phyloP scores from a whole-genome alignment of 2,113 vertebrate genomes.

The Onychorhynchus coronatus region DNA sequence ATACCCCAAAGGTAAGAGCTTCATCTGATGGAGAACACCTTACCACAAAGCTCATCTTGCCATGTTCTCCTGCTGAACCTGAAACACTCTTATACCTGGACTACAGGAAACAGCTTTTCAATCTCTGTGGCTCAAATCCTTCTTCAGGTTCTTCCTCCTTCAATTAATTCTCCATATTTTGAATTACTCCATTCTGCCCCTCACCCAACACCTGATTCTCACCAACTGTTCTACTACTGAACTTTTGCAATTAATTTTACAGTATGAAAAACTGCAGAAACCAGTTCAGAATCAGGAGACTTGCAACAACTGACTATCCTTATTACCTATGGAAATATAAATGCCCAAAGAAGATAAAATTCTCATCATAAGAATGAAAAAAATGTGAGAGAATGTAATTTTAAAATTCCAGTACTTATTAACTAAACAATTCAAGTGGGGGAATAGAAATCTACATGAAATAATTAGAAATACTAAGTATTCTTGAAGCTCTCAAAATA shows the following conservation, averaged over 20 bases:
- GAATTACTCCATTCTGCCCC: not conserved
- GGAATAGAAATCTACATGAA: slow-evolving; percentile 63
- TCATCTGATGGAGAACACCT: not conserved
- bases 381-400: slow-evolving; percentile 54
- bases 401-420: slow-evolving; percentile 65
- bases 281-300: slow-evolving; percentile 32
- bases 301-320: slow-evolving; percentile 37
- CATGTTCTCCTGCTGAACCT: not conserved
- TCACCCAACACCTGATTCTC: not conserved
- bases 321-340: slow-evolving; percentile 69
- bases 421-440: slow-evolving; percentile 60
- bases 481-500: slow-evolving; percentile 64
- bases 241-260: slow-evolving; percentile 63
- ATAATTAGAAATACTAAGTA: slow-evolving; percentile 69
- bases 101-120: not conserved
- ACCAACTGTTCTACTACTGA: slow-evolving; percentile 25
- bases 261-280: slow-evolving; percentile 44
- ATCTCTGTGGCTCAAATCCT: not conserved
- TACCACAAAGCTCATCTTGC: not conserved
- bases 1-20: not conserved
- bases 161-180: not conserved
- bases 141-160: not conserved
- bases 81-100: not conserved
- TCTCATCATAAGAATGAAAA: slow-evolving; percentile 41
- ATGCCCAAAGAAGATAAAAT: slow-evolving; percentile 64